Conservation (phyloP, 2,113 vertebrate genomes). For the Petroica traversi region DNA sequence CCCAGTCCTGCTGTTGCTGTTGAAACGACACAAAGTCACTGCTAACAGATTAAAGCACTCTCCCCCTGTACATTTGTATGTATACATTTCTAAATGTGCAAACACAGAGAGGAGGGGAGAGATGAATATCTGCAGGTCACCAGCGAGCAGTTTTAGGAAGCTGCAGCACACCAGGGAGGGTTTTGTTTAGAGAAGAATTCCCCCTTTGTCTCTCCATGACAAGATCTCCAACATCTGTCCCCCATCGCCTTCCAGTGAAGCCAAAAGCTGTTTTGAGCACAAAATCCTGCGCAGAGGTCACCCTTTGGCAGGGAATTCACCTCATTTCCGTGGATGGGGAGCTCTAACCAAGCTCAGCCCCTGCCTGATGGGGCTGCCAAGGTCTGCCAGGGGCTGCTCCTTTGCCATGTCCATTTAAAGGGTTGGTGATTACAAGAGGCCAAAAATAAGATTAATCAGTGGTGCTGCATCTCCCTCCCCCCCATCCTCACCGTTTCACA, state of each 20-base stretch:
- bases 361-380: neutral
- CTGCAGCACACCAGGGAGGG: neutral
- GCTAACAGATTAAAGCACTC: neutral
- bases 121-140: neutral
- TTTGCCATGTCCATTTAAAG: accelerated
- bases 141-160: constrained; percentile 8
- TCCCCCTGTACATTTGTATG: neutral
- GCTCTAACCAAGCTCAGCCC: too few species aligned
- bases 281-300: neutral
- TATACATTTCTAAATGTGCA: neutral
- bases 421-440: neutral
- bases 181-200: constrained; percentile 16
- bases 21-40: neutral
- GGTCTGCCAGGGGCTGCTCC: neutral
- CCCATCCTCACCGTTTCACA: neutral
- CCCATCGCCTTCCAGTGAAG: neutral
- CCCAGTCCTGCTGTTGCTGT: neutral
- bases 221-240: constrained; percentile 4
- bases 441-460: too few species aligned
- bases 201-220: neutral
- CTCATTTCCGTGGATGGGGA: neutral
- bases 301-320: neutral
- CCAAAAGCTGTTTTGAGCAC: accelerated
- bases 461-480: neutral
- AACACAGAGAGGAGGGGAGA: neutral